A percentile compares a stretch with the other conserved stretches of the same genome.
Conservation (phyloP, 2,888 invertebrate genomes). For the Drymonia ruficornis region DNA sequence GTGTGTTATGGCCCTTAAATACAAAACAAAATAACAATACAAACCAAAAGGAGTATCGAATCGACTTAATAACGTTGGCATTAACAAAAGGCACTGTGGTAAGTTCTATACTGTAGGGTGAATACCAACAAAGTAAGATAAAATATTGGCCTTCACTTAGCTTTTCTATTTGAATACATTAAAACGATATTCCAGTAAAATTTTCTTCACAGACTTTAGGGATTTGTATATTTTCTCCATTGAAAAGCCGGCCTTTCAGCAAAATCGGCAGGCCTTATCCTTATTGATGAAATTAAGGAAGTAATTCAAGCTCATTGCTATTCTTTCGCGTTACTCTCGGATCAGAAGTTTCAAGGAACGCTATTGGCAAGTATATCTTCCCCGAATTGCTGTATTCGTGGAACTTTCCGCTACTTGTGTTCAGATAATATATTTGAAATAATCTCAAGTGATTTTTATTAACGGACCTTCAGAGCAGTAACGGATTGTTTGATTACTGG, state of each 20-base stretch:
- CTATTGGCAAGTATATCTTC: not conserved
- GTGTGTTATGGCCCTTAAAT: no score
- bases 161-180: not conserved
- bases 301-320: conserved; percentile 4
- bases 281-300: conserved; percentile 7
- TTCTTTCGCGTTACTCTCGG: conserved; percentile 3
- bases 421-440: not conserved
- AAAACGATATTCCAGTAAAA: not conserved
- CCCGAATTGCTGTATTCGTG: not conserved
- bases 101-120: no score
- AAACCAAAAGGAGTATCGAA: no score
- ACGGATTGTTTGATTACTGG: no score
- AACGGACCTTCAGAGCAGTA: no score
- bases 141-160: not conserved
- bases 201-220: not conserved
- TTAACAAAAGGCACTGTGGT: no score
- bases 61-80: no score
- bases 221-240: not conserved
- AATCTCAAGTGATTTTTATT: no score
- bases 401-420: not conserved
- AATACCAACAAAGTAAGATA: no score
- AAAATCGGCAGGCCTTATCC: conserved; percentile 1
- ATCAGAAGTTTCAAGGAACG: conserved; percentile 3
- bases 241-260: conserved; percentile 3
- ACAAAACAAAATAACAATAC: no score